phyloP scores from a whole-genome alignment of 2,113 vertebrate genomes.

The Aspiorhynchus laticeps region DNA sequence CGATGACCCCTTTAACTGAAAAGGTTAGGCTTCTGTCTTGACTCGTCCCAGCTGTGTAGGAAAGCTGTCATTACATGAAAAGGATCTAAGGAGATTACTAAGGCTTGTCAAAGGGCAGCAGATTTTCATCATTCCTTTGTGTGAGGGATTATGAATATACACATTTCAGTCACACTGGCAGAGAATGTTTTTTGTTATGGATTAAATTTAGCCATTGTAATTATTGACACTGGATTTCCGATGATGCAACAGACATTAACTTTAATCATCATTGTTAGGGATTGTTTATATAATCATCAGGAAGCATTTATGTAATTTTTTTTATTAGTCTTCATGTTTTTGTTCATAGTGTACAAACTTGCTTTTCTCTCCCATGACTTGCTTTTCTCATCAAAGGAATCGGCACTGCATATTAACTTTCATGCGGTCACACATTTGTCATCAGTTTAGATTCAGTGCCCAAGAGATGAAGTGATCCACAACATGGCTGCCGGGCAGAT shows the following conservation, averaged over 20 bases:
- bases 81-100: constrained; percentile 17
- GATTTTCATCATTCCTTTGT: constrained; percentile 18
- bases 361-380: neutral
- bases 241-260: neutral
- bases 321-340: neutral
- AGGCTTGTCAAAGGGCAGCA: constrained; percentile 1
- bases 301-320: neutral
- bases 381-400: neutral
- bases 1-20: neutral
- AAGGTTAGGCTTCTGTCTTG: neutral
- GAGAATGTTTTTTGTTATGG: neutral
- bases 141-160: constrained; percentile 14
- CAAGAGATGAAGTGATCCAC: neutral
- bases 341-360: neutral
- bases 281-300: neutral
- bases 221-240: neutral
- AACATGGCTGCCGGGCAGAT: neutral
- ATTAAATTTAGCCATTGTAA: neutral
- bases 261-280: neutral
- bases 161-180: neutral
- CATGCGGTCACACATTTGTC: neutral
- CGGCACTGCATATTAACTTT: neutral
- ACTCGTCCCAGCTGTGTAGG: neutral
- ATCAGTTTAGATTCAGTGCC: neutral
- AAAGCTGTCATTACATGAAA: constrained; percentile 6